Conservation (phyloP, 2,888 invertebrate species). For the Ecdyonurus torrentis region DNA sequence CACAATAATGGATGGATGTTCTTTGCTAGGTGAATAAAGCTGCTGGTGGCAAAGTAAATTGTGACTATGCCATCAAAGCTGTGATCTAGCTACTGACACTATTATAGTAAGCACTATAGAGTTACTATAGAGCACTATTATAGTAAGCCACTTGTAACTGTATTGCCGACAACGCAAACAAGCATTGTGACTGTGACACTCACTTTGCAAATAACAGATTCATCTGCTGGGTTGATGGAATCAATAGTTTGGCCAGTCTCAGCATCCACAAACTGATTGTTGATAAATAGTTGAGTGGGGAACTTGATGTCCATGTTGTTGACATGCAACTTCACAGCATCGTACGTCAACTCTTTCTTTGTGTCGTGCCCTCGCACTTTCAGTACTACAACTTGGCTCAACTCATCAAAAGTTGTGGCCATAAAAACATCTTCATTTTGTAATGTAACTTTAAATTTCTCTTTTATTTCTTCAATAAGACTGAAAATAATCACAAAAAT, state of each 20-base stretch:
- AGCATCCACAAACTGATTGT: conserved; percentile 76
- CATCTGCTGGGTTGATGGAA: conserved; percentile 69
- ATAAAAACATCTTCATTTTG: conserved; percentile 86
- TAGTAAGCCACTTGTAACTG: too few species aligned
- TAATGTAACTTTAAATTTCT: conserved; percentile 53
- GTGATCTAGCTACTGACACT: too few species aligned
- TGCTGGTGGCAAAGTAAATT: too few species aligned
- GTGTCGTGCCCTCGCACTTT: conserved; percentile 43
- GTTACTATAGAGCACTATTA: too few species aligned
- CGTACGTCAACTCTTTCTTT: conserved; percentile 42
- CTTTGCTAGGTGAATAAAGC: too few species aligned
- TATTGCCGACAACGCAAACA: too few species aligned
- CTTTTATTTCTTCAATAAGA: conserved; percentile 82
- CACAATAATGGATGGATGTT: too few species aligned
- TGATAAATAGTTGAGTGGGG: conserved; percentile 80
- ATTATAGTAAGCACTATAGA: too few species aligned
- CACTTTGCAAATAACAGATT: conserved; percentile 57
- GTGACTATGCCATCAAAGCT: too few species aligned
- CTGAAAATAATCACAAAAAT: conserved; percentile 25
- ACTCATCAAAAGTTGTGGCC: conserved; percentile 77
- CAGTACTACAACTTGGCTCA: conserved; percentile 47
- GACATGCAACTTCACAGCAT: conserved; percentile 54
- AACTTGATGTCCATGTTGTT: conserved; percentile 76
- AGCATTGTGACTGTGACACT: conserved; percentile 5
- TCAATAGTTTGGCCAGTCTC: conserved; percentile 41